Percentiles rank a stretch among this genome's conserved stretches.
phyloP scores from a whole-genome alignment of 2,888 invertebrate species.

The Fissipunctia ypsillon region DNA sequence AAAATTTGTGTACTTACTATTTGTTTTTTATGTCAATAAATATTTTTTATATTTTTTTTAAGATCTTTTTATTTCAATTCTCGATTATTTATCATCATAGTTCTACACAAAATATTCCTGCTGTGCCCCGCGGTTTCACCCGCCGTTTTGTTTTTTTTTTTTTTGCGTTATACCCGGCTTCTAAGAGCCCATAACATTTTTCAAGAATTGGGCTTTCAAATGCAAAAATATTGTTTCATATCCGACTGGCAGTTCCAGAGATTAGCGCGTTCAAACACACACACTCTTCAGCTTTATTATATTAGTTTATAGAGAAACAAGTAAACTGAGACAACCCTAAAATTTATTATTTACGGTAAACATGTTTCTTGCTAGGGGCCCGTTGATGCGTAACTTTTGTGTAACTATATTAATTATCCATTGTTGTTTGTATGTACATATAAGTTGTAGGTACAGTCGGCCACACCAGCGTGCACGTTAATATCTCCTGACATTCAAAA shows the following conservation, averaged over 20 bases:
- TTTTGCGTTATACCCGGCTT: background rate
- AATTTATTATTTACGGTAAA: slow-evolving; percentile 63
- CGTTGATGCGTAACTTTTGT: slow-evolving; percentile 68
- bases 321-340: slow-evolving; percentile 38
- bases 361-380: slow-evolving; percentile 58
- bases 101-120: background rate
- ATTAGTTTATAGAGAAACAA: background rate
- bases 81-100: background rate
- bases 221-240: background rate
- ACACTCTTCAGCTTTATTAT: background rate
- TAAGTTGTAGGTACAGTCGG: slow-evolving; percentile 52
- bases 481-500: slow-evolving; percentile 15
- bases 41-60: too few species aligned
- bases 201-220: background rate
- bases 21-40: too few species aligned
- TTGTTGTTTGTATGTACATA: slow-evolving; percentile 56
- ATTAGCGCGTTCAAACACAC: background rate
- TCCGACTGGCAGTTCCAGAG: too few species aligned
- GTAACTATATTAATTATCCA: slow-evolving; percentile 70
- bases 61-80: background rate
- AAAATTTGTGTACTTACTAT: too few species aligned
- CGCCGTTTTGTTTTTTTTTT: too few species aligned
- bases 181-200: background rate
- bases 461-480: slow-evolving; percentile 17
- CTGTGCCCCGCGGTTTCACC: background rate